Conservation (phyloP, 2,888 invertebrate species). For the Sesamia inferens region DNA sequence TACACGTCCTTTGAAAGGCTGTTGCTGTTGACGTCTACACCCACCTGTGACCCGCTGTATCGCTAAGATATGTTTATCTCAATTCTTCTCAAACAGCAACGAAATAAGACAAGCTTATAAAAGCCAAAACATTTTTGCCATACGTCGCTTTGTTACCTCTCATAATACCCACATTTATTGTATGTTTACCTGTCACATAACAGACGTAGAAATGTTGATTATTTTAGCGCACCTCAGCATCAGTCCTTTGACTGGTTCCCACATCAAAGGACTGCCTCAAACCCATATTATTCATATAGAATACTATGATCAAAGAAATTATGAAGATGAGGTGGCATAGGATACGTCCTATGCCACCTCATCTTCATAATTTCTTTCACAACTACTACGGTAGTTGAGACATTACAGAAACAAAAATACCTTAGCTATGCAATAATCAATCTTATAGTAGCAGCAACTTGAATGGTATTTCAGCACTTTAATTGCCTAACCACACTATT, state of each 20-base stretch:
- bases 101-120: not conserved
- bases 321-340: conserved; percentile 9
- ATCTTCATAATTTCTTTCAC: conserved; percentile 39
- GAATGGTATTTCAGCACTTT: not conserved
- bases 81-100: not conserved
- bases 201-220: conserved; percentile 36
- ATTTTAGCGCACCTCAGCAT: conserved; percentile 38
- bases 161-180: not conserved
- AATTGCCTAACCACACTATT: no score
- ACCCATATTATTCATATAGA: conserved; percentile 16
- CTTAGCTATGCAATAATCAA: not conserved
- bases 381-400: not conserved
- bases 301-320: conserved; percentile 27
- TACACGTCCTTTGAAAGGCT: no score
- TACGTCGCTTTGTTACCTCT: not conserved
- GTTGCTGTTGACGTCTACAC: no score
- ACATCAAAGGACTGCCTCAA: conserved; percentile 42
- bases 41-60: no score
- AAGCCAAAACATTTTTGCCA: not conserved
- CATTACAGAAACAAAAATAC: not conserved
- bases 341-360: not conserved
- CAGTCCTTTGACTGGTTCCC: conserved; percentile 35
- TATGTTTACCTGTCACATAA: not conserved
- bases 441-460: not conserved
- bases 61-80: no score